Percentiles rank a stretch among this genome's conserved stretches.
Evolutionary conservation across 2,113 vertebrate genomes (phyloP).

Genomic region (Arenaria interpres): DNA sequence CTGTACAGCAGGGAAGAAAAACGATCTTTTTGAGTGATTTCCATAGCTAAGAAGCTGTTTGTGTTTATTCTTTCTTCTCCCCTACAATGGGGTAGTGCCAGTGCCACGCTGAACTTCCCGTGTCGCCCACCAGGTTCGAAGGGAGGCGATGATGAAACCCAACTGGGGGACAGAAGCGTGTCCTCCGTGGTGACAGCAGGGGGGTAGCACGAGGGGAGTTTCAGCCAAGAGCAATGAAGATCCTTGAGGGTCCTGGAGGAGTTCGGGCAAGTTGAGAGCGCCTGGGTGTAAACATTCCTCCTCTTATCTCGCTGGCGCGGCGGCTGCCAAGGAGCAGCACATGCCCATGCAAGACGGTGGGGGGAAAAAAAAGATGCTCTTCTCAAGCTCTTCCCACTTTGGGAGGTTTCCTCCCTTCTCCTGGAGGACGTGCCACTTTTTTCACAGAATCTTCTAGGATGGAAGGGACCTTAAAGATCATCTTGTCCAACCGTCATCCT

Average conservation of each 20-base stretch:
- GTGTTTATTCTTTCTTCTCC: neutral
- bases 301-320: neutral
- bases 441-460: no score
- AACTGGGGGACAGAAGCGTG: neutral
- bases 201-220: neutral
- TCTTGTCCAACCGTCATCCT: no score
- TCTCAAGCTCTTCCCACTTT: neutral
- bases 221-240: neutral
- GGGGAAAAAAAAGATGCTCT: neutral
- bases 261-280: neutral
- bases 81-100: accelerated
- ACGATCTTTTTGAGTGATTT: neutral
- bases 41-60: neutral
- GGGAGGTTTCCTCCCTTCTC: neutral
- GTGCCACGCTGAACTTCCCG: accelerated
- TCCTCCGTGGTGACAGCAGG: neutral
- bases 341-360: neutral
- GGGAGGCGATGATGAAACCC: neutral
- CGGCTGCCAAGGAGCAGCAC: neutral
- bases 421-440: accelerated
- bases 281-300: conserved; percentile 5
- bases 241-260: neutral
- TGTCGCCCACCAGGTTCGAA: neutral
- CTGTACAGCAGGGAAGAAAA: neutral
- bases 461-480: no score